Percentiles rank a stretch among this genome's conserved stretches.
Conservation (phyloP, 2,113 vertebrate species). For the Mastomys natalensis region DNA sequence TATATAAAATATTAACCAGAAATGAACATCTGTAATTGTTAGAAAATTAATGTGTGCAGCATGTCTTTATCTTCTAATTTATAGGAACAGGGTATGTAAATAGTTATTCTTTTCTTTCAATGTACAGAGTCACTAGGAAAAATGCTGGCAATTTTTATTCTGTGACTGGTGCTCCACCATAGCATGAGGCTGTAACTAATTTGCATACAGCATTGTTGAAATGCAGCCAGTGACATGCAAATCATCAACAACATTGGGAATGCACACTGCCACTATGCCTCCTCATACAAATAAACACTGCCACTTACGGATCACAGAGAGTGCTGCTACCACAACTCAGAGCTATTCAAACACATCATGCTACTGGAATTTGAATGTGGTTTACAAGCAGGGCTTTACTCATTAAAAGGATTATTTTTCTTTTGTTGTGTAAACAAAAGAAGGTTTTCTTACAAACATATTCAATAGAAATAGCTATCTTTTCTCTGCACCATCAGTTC, state of each 20-base stretch:
- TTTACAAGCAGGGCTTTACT: conserved; percentile 51
- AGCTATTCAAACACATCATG: conserved; percentile 58
- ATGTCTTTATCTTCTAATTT: conserved; percentile 64
- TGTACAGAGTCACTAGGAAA: conserved; percentile 71
- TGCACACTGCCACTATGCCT: conserved; percentile 56
- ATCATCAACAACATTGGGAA: conserved; percentile 70
- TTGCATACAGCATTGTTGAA: conserved; percentile 76
- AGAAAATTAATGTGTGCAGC: conserved; percentile 49
- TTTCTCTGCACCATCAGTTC: conserved; percentile 56
- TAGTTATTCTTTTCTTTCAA: conserved; percentile 58
- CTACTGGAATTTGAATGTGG: conserved; percentile 56
- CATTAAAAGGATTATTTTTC: conserved; percentile 52
- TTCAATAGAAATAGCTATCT: background rate
- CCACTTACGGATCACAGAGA: conserved; percentile 83
- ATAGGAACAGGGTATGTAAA: conserved; percentile 69
- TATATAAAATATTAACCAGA: conserved; percentile 48
- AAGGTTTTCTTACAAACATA: conserved; percentile 25
- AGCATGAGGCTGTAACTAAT: conserved; percentile 73
- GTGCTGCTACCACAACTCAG: conserved; percentile 18
- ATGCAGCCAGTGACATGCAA: conserved; percentile 74
- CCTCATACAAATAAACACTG: conserved; percentile 82
- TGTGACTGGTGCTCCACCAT: conserved; percentile 62
- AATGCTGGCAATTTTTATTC: conserved; percentile 77
- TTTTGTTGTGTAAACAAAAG: conserved; percentile 68
- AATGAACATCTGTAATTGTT: conserved; percentile 47